A percentile compares a stretch with the other conserved stretches of the same genome.
Evolutionary conservation across 2,113 vertebrate genomes (phyloP).

Genomic region (Bujurquina vittata): DNA sequence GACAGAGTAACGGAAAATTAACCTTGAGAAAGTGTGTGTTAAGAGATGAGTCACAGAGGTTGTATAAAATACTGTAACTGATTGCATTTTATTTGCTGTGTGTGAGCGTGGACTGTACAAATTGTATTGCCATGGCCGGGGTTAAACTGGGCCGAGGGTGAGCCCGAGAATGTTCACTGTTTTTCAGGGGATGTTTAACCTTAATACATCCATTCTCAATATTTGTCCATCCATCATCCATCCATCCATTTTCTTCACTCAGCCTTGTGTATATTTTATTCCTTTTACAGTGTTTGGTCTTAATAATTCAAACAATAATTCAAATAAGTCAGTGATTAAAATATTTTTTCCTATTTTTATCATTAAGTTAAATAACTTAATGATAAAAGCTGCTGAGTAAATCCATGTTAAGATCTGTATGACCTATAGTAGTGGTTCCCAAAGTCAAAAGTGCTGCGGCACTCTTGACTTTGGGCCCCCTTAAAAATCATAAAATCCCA

Average conservation of each 20-base stretch:
- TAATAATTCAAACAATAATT: background rate
- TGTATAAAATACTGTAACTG: constrained; percentile 22
- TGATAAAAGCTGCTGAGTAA: background rate
- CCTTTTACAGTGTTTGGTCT: background rate
- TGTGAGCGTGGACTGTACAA: background rate
- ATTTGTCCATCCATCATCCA: too few relatives aligned
- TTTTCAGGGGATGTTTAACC: background rate
- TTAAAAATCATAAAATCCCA: too few relatives aligned
- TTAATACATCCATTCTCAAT: too few relatives aligned
- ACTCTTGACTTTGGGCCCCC: too few relatives aligned
- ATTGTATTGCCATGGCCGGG: background rate
- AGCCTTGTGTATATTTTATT: too few relatives aligned
- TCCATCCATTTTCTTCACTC: too few relatives aligned
- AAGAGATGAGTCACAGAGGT: constrained; percentile 9
- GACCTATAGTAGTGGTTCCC: background rate
- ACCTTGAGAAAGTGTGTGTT: constrained; percentile 27
- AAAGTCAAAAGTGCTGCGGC: too few relatives aligned
- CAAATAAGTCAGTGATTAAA: background rate
- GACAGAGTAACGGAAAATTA: constrained; percentile 46
- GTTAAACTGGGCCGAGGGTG: background rate
- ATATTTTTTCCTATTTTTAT: background rate
- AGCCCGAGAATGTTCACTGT: background rate
- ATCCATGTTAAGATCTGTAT: background rate
- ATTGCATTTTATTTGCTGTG: constrained; percentile 27
- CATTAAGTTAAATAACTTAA: background rate